These are phyloP conservation scores for Nymphalis polychloros DNA, from an alignment of 2,888 invertebrate species.

Conservation along the genomic window DNA sequence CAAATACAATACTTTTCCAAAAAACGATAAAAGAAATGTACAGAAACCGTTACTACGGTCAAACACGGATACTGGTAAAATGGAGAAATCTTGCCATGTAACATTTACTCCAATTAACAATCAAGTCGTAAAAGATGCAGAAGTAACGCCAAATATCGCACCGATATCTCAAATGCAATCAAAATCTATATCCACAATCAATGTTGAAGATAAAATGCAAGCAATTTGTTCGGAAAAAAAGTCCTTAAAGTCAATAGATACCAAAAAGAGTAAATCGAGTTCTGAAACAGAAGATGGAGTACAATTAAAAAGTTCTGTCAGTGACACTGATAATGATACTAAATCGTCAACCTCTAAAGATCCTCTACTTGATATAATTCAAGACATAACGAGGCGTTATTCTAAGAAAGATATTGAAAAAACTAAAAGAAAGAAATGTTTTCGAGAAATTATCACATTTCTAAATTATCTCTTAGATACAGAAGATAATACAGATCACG, in stretches of 20 bases:
- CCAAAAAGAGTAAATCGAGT: slow-evolving; percentile 30
- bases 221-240: slow-evolving; percentile 24
- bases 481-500: slow-evolving; percentile 57
- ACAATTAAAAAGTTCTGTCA: slow-evolving; percentile 32
- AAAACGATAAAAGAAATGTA: slow-evolving; percentile 44
- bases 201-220: slow-evolving; percentile 10
- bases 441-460: slow-evolving; percentile 67
- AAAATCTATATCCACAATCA: slow-evolving; percentile 7
- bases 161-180: slow-evolving; percentile 8
- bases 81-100: slow-evolving; percentile 39
- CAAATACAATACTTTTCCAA: slow-evolving; percentile 58
- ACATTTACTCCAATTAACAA: slow-evolving; percentile 29
- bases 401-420: slow-evolving; percentile 64
- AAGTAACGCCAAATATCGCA: slow-evolving; percentile 25
- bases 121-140: slow-evolving; percentile 24
- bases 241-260: slow-evolving; percentile 18
- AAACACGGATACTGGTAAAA: slow-evolving; percentile 55
- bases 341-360: slow-evolving; percentile 43
- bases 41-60: slow-evolving; percentile 53
- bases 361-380: slow-evolving; percentile 64
- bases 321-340: slow-evolving; percentile 41
- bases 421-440: slow-evolving; percentile 66
- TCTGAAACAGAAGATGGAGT: slow-evolving; percentile 27
- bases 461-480: slow-evolving; percentile 72
- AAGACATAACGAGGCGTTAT: slow-evolving; percentile 71